Percentiles rank a stretch among this genome's conserved stretches.
phyloP scores from a whole-genome alignment of 1,140 invertebrate species.

The Melipona quadrifasciata region DNA sequence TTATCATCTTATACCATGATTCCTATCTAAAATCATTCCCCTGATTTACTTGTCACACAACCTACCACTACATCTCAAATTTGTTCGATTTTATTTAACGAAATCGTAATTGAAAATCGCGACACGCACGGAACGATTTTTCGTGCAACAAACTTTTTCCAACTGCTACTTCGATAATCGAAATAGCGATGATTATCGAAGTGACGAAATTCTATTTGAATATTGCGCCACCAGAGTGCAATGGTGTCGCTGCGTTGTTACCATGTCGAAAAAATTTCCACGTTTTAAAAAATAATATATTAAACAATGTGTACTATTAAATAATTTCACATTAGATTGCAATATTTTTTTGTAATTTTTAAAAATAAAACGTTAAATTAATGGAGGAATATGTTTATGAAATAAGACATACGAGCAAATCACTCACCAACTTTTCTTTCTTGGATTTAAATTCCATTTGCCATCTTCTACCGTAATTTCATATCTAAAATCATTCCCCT shows the following conservation, averaged over 20 bases:
- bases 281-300: not conserved
- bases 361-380: not conserved
- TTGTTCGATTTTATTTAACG: not conserved
- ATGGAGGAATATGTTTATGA: conserved; percentile 65
- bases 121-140: no score
- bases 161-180: not conserved
- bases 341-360: not conserved
- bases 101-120: not conserved
- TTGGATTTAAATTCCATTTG: no score
- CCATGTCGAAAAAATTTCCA: not conserved
- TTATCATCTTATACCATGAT: not conserved
- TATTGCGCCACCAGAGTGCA: not conserved
- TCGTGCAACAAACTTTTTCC: not conserved
- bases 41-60: not conserved
- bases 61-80: not conserved
- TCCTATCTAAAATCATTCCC: no score
- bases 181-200: conserved; percentile 12
- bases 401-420: not conserved
- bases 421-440: not conserved
- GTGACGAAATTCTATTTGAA: not conserved
- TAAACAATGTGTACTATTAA: not conserved
- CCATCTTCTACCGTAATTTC: not conserved
- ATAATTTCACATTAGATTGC: not conserved
- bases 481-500: no score
- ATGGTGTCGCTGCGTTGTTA: not conserved